phyloP scores from a whole-genome alignment of 2,113 vertebrate species.

The Galeopterus variegatus region DNA sequence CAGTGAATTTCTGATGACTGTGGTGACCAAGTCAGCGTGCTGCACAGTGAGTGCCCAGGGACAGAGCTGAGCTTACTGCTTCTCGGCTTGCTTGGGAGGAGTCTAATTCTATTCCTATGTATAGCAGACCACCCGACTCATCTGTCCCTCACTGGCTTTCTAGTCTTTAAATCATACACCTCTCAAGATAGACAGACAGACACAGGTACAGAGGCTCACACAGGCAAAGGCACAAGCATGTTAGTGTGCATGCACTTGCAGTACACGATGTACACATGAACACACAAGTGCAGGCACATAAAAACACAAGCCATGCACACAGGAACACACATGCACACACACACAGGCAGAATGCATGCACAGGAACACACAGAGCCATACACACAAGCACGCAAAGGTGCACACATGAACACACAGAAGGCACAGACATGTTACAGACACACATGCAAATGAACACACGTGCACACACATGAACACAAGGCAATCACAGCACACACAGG shows the following conservation, averaged over 20 bases:
- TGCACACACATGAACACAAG: too few species aligned
- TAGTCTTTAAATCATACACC: not conserved
- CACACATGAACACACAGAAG: not conserved
- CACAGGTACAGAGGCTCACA: too few species aligned
- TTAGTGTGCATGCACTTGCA: too few species aligned
- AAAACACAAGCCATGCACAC: too few species aligned
- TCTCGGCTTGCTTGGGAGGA: not conserved
- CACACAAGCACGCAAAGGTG: not conserved
- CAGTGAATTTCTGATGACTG: not conserved
- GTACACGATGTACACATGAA: too few species aligned
- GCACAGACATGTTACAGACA: not conserved
- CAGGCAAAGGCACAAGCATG: too few species aligned
- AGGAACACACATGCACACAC: not conserved
- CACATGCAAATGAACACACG: not conserved
- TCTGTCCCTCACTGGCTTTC: not conserved
- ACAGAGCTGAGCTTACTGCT: not conserved
- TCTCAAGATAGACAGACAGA: too few species aligned
- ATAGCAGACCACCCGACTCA: not conserved
- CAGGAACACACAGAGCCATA: not conserved
- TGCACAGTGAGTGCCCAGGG: not conserved
- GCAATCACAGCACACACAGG: not conserved
- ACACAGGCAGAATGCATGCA: not conserved
- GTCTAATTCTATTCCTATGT: not conserved
- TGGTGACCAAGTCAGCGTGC: accelerated
- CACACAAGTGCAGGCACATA: too few species aligned